phyloP scores from a whole-genome alignment of 2,888 invertebrate genomes.

The Noctua janthe region DNA sequence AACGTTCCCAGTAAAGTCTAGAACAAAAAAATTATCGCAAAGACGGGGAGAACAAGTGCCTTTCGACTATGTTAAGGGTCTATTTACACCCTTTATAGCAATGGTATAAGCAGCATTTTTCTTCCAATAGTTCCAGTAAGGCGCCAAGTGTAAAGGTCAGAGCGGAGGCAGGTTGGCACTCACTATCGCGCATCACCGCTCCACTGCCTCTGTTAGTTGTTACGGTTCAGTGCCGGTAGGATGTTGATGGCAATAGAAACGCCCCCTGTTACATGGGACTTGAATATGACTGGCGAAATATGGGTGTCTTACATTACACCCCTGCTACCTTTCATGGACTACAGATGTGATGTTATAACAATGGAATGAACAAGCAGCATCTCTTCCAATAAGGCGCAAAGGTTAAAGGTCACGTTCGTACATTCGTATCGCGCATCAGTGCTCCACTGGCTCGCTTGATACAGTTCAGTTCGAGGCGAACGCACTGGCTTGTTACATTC shows the following conservation, averaged over 20 bases:
- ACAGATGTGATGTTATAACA: neutral
- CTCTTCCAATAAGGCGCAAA: conserved; percentile 19
- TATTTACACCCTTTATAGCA: neutral
- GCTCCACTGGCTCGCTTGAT: conserved; percentile 38
- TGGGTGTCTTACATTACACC: neutral
- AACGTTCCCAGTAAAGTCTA: too few relatives aligned
- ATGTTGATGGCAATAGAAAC: neutral
- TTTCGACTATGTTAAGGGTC: too few relatives aligned
- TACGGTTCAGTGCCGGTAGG: conserved; percentile 35
- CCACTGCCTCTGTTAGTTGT: conserved; percentile 31
- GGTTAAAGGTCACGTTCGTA: conserved; percentile 35
- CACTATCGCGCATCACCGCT: conserved; percentile 25
- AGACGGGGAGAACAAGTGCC: too few relatives aligned
- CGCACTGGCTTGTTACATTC: conserved; percentile 31
- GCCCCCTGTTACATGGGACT: neutral
- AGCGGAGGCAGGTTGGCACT: conserved; percentile 27
- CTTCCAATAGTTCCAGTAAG: conserved; percentile 19
- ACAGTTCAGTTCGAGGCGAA: conserved; percentile 31
- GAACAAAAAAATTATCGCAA: too few relatives aligned
- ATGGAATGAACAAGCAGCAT: neutral
- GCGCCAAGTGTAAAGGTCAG: conserved; percentile 33
- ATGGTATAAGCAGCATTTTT: conserved; percentile 7
- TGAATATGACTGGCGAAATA: neutral
- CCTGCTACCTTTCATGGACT: neutral
- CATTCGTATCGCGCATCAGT: conserved; percentile 17